A percentile compares a stretch with the other conserved stretches of the same genome.
phyloP scores from a whole-genome alignment of 2,888 invertebrate genomes.

The Oegoconia quadripuncta region DNA sequence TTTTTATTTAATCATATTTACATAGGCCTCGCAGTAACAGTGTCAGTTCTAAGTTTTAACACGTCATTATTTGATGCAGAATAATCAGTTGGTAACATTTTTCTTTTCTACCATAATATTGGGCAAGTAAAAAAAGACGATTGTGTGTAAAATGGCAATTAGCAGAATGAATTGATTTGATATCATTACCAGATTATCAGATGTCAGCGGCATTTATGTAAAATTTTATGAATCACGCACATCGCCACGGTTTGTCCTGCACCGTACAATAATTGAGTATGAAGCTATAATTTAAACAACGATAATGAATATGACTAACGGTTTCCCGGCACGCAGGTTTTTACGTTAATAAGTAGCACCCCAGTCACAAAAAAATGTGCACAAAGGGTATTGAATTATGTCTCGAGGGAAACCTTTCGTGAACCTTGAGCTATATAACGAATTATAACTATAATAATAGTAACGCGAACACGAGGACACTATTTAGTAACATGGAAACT shows the following conservation, averaged over 20 bases:
- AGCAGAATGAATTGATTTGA: slow-evolving; percentile 37
- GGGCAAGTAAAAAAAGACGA: slow-evolving; percentile 10
- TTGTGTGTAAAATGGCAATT: slow-evolving; percentile 34
- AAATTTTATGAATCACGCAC: slow-evolving; percentile 60
- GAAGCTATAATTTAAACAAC: slow-evolving; percentile 67
- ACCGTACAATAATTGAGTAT: slow-evolving; percentile 60
- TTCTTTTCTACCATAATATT: no score
- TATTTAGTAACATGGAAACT: no score
- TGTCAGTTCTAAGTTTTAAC: no score
- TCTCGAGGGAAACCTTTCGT: slow-evolving; percentile 23
- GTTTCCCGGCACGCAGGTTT: slow-evolving; percentile 63
- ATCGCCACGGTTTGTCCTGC: slow-evolving; percentile 36
- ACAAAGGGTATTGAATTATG: slow-evolving; percentile 57
- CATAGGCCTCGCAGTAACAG: no score
- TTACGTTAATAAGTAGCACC: slow-evolving; percentile 58
- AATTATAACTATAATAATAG: slow-evolving; percentile 24
- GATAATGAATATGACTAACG: slow-evolving; percentile 72
- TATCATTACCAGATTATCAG: slow-evolving; percentile 41
- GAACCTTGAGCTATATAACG: slow-evolving; percentile 30
- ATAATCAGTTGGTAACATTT: no score
- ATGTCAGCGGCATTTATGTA: slow-evolving; percentile 38
- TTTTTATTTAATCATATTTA: no score
- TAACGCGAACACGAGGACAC: slow-evolving; percentile 17
- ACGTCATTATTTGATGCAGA: no score
- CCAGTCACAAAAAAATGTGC: slow-evolving; percentile 48